Evolutionary conservation across 2,113 vertebrate species (phyloP), one percentile per base, ranked within the genome.

Genomic region (Carassius carassius): DNA sequence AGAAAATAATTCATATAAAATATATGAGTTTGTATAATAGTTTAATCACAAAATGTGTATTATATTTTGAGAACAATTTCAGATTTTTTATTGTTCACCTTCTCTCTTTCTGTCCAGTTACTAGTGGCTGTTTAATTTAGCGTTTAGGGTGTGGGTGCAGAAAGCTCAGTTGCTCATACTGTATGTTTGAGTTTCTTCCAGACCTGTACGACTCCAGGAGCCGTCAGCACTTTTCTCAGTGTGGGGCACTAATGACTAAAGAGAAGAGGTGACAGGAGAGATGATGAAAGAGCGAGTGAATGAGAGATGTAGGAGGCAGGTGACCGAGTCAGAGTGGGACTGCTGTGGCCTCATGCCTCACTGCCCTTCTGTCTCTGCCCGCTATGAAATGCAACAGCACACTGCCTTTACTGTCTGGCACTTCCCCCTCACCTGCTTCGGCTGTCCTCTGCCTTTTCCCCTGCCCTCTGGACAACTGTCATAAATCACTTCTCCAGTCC

Each of bases 401-500:
- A 77, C 82, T 65, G 82, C 85, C 77, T 83, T 78, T 82, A 54
- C 63, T 49, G 49, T 83, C 85, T 88, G 78, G 78, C 58, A 63
- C 73, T 74, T 51, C 29, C 19, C 44, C 35, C 32, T 86, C 83
- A 56, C 60, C 84, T 83, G 60, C 37, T 69, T 62, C 73, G 12
- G n/a, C 77, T 86, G 84, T 84, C 56, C 81, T 81, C 37, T 69
- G 73, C 82, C 32, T 76, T 84, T 74, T 81, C 7, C 32, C 78
- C 56, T 80, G 49, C 75, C 58, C 69, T 25, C 47, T 78, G 60
- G 58, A 47, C 49, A 65, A 21, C 35, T 35, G 69, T 51, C 67
- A 86, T 85, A 60, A 75, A 58, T 83, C 75, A 80, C 51, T 32
- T 58, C 32, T 72, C 49, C 21, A 37, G 80, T 41, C 67, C 65